A percentile compares a stretch with the other conserved stretches of the same genome.
These are phyloP conservation scores for Drosophila peninsularis DNA, from an alignment of 2,888 invertebrate genomes.

Conservation along the genomic window DNA sequence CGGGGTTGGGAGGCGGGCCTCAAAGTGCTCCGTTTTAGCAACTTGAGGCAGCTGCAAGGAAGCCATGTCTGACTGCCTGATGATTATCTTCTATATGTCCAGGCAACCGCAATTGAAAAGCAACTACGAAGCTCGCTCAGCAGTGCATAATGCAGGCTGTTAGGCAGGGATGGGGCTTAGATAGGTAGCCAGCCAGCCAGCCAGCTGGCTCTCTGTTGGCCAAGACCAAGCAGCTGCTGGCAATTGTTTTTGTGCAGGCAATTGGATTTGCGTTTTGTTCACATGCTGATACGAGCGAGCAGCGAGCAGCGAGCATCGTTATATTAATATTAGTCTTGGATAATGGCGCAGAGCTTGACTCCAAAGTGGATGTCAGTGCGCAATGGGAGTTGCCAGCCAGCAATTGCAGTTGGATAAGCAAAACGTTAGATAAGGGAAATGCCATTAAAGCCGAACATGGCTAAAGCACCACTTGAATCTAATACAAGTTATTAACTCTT, in stretches of 20 bases:
- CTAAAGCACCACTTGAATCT: not conserved
- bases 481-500: slow-evolving; percentile 1
- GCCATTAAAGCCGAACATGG: slow-evolving; percentile 8
- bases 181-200: not conserved
- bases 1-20: too few species aligned
- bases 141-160: slow-evolving; percentile 1
- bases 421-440: slow-evolving; percentile 20
- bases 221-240: slow-evolving; percentile 25
- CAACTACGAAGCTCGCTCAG: slow-evolving; percentile 23
- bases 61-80: slow-evolving; percentile 5
- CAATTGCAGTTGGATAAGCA: slow-evolving; percentile 11
- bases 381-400: slow-evolving; percentile 17
- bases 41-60: slow-evolving; percentile 20
- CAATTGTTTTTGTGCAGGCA: slow-evolving; percentile 31
- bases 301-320: slow-evolving; percentile 4
- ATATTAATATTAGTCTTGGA: slow-evolving; percentile 43
- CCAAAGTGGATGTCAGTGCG: slow-evolving; percentile 14
- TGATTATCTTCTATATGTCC: slow-evolving; percentile 46
- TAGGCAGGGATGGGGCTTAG: not conserved
- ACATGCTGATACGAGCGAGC: slow-evolving; percentile 18
- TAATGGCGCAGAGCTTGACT: slow-evolving; percentile 25
- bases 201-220: slow-evolving; percentile 6
- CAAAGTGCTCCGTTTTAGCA: slow-evolving; percentile 10
- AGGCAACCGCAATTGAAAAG: slow-evolving; percentile 41
- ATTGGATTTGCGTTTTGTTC: slow-evolving; percentile 39